These are phyloP conservation scores for Eupithecia tripunctaria DNA, from an alignment of 2,888 invertebrate genomes.

Conservation along the genomic window DNA sequence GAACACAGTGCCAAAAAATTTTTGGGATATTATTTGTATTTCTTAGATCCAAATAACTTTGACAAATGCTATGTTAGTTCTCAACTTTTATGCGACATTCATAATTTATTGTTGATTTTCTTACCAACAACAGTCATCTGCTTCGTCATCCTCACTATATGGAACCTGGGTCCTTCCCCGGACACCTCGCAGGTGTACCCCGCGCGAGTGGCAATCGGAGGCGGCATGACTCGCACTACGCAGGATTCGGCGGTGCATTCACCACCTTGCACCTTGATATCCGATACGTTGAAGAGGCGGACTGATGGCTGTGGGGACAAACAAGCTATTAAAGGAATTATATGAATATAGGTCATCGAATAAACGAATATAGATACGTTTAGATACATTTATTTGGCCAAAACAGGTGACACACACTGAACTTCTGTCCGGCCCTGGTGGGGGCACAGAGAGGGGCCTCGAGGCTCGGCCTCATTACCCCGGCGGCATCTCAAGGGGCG, in stretches of 20 bases:
- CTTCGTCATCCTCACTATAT: constrained; percentile 75
- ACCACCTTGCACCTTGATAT: constrained; percentile 76
- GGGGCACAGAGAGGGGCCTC: no score
- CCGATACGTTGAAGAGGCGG: constrained; percentile 75
- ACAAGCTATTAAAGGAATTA: background rate
- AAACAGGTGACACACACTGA: no score
- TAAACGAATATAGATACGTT: background rate
- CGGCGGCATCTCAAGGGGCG: no score
- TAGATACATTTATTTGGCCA: no score
- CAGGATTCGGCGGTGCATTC: constrained; percentile 71
- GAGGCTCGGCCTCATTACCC: no score
- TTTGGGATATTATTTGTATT: no score
- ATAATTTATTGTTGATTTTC: constrained; percentile 30
- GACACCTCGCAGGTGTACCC: constrained; percentile 78
- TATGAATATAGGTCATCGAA: background rate
- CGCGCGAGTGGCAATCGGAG: constrained; percentile 71
- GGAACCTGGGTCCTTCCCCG: constrained; percentile 78
- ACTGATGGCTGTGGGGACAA: constrained; percentile 67
- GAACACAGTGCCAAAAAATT: no score
- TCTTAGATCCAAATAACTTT: no score
- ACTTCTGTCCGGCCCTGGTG: no score
- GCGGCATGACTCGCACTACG: constrained; percentile 76
- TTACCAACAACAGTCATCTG: constrained; percentile 81
- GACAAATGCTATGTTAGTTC: no score
- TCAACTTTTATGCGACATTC: background rate